phyloP scores from a whole-genome alignment of 2,888 invertebrate species.

The Imbricaverruca yamaguchii region DNA sequence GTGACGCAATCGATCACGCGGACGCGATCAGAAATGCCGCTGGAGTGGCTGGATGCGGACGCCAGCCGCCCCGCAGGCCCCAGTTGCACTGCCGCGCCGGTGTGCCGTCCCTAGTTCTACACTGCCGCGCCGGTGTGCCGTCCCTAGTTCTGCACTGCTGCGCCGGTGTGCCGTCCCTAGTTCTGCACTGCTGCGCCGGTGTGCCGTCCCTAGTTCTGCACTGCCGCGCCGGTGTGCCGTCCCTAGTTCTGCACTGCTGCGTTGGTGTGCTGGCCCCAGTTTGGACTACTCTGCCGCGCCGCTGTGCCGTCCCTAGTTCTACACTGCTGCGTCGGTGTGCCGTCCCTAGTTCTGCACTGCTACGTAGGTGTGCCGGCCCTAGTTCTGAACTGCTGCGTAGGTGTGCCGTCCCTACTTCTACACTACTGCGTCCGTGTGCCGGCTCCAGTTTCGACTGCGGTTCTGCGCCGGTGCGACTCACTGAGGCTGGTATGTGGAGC shows the following conservation, averaged over 20 bases:
- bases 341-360: too few species aligned
- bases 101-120: background rate
- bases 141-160: background rate
- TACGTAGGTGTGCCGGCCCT: too few species aligned
- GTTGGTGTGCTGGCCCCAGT: background rate
- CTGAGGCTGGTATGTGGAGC: too few species aligned
- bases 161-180: background rate
- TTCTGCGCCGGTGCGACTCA: too few species aligned
- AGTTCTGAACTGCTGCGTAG: too few species aligned
- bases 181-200: background rate
- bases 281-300: background rate
- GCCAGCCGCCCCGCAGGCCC: too few species aligned
- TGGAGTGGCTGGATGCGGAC: background rate
- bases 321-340: background rate
- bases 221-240: background rate
- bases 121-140: background rate
- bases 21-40: background rate
- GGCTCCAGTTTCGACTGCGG: too few species aligned
- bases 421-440: too few species aligned
- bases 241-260: background rate
- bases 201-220: background rate
- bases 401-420: too few species aligned
- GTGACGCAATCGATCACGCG: constrained; percentile 13
- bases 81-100: background rate
- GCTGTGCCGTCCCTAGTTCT: background rate